Evolutionary conservation across 64 coral and sea anemone genomes (phyloP).

Genomic region (Cladopsammia gracilis): DNA sequence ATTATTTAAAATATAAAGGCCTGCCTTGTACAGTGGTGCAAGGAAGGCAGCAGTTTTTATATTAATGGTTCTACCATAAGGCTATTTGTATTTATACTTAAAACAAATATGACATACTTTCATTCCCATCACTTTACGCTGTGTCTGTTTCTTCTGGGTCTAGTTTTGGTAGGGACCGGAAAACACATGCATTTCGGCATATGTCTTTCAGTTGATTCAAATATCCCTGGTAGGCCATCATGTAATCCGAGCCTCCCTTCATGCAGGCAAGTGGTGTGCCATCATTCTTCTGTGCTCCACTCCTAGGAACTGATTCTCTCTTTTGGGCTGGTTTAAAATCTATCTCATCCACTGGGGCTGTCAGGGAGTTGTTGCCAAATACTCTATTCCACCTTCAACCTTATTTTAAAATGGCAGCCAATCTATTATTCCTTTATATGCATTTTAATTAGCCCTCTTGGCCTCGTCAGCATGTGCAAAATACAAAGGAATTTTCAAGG

Average conservation of each 20-base stretch:
- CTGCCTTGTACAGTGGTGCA: no score
- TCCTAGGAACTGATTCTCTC: slow-evolving; percentile 41
- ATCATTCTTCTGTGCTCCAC: background rate
- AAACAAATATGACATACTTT: background rate
- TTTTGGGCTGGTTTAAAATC: slow-evolving; percentile 24
- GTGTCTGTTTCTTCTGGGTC: slow-evolving; percentile 71
- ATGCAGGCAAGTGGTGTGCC: slow-evolving; percentile 17
- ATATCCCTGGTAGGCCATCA: slow-evolving; percentile 46
- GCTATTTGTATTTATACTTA: no score
- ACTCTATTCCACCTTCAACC: slow-evolving; percentile 72
- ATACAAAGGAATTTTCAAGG: no score
- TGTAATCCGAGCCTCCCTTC: slow-evolving; percentile 13
- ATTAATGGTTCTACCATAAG: no score
- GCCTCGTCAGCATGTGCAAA: no score
- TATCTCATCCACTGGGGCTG: slow-evolving; percentile 65
- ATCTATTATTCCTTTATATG: no score
- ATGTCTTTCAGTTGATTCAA: slow-evolving; percentile 34
- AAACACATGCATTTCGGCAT: slow-evolving; percentile 49
- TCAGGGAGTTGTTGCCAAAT: slow-evolving; percentile 63
- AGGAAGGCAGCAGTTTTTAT: no score
- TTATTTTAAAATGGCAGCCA: no score
- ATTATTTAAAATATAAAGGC: no score
- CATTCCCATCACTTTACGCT: slow-evolving; percentile 43
- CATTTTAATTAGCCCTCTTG: no score
- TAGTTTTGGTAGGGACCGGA: slow-evolving; percentile 48